Evolutionary conservation across 2,888 invertebrate species (phyloP).

Genomic region (Helobdella robusta): DNA sequence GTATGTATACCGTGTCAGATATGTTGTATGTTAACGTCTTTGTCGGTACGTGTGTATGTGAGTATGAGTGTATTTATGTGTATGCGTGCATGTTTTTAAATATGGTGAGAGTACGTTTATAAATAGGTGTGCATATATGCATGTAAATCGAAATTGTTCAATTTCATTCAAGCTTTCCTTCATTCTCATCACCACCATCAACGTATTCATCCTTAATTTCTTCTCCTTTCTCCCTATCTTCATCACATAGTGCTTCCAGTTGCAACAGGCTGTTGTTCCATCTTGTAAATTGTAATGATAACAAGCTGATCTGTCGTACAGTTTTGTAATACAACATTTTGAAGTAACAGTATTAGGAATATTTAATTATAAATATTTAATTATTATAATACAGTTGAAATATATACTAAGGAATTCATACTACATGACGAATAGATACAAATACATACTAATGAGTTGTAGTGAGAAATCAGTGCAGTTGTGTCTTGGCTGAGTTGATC

Average conservation of each 20-base stretch:
- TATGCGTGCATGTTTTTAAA: background rate
- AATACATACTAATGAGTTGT: slow-evolving; percentile 15
- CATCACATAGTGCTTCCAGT: too few relatives aligned
- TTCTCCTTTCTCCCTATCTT: slow-evolving; percentile 1
- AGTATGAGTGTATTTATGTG: background rate
- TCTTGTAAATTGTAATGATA: too few relatives aligned
- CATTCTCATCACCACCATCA: background rate
- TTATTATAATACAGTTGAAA: too few relatives aligned
- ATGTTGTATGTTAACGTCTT: background rate
- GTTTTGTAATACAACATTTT: too few relatives aligned
- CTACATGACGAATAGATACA: too few relatives aligned
- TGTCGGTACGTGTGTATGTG: background rate
- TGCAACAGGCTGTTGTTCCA: too few relatives aligned
- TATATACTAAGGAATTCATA: too few relatives aligned
- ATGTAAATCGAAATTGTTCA: background rate
- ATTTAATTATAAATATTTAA: too few relatives aligned
- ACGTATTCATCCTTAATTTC: background rate
- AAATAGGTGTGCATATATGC: background rate
- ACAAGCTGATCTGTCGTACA: too few relatives aligned
- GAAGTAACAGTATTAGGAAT: too few relatives aligned
- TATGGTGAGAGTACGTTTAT: background rate
- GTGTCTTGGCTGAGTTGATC: slow-evolving; percentile 5
- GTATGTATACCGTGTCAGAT: too few relatives aligned
- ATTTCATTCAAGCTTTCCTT: background rate
- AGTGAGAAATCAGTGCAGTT: slow-evolving; percentile 3